These are phyloP conservation scores for Willisornis vidua DNA, from an alignment of 2,113 vertebrate genomes.

Conservation along the genomic window DNA sequence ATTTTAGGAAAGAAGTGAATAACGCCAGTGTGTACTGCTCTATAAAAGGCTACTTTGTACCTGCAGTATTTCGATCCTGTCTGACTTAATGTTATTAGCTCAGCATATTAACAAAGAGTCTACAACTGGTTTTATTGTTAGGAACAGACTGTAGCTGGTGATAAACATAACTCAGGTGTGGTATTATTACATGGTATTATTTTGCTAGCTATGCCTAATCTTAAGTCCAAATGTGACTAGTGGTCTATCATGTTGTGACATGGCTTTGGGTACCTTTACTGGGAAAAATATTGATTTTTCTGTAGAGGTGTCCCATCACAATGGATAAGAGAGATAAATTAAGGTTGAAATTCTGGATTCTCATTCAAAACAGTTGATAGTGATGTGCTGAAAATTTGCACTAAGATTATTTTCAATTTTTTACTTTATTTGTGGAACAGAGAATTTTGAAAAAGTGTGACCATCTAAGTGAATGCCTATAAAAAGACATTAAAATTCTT, in stretches of 20 bases:
- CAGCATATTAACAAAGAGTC: neutral
- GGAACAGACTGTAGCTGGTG: neutral
- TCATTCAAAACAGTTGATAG: neutral
- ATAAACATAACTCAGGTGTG: neutral
- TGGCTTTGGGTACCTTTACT: neutral
- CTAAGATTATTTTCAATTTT: neutral
- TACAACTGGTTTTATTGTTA: neutral
- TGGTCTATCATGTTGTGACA: neutral
- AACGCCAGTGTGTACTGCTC: neutral
- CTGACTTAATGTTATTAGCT: neutral
- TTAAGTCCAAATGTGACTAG: neutral
- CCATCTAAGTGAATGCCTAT: neutral
- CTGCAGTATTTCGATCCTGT: neutral
- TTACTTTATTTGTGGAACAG: neutral
- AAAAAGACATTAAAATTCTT: neutral
- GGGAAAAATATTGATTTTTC: neutral
- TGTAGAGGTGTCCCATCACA: neutral
- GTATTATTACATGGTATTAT: neutral
- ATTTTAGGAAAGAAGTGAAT: constrained; percentile 18
- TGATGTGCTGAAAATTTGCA: neutral
- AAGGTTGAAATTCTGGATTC: neutral
- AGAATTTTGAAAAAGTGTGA: neutral
- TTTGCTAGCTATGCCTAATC: neutral
- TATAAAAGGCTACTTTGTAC: neutral
- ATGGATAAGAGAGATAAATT: neutral